Conservation (phyloP, 1,140 invertebrate species). For the Antheraea pernyi region DNA sequence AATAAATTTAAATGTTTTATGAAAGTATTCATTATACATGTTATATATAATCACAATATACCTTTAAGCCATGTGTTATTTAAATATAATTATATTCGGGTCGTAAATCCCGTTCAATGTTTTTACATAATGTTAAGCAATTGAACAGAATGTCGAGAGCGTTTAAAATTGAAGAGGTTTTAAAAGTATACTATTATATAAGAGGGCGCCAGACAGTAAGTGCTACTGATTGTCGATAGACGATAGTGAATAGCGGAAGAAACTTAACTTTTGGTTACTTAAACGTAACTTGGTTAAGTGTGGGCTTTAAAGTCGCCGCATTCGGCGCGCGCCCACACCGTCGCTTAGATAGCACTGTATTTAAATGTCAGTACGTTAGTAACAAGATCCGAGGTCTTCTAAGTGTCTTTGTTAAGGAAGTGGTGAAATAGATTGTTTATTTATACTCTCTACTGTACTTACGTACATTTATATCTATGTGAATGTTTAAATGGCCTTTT, state of each 20-base stretch:
- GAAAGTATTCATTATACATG: no score
- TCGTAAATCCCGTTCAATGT: not conserved
- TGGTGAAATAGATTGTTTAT: no score
- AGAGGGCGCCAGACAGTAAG: constrained; percentile 21
- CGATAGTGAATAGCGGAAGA: constrained; percentile 16
- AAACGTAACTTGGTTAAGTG: constrained; percentile 7
- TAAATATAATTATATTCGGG: not conserved
- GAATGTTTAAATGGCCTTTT: no score
- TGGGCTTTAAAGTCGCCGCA: constrained; percentile 21
- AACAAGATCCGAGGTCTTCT: not conserved
- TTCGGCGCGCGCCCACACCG: not conserved
- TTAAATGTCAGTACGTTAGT: not conserved
- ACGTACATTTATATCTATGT: no score
- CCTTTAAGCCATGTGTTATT: not conserved
- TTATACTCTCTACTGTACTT: no score
- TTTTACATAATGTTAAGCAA: not conserved
- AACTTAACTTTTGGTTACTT: constrained; percentile 3
- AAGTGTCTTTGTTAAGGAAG: not conserved
- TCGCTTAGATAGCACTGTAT: not conserved
- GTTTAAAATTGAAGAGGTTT: constrained; percentile 7
- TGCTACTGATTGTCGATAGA: constrained; percentile 24
- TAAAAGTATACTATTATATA: constrained; percentile 18
- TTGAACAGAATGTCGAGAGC: not conserved
- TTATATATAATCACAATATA: no score
- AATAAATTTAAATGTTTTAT: no score